phyloP scores from a whole-genome alignment of 2,113 vertebrate species.

The Chionodraco myersi region DNA sequence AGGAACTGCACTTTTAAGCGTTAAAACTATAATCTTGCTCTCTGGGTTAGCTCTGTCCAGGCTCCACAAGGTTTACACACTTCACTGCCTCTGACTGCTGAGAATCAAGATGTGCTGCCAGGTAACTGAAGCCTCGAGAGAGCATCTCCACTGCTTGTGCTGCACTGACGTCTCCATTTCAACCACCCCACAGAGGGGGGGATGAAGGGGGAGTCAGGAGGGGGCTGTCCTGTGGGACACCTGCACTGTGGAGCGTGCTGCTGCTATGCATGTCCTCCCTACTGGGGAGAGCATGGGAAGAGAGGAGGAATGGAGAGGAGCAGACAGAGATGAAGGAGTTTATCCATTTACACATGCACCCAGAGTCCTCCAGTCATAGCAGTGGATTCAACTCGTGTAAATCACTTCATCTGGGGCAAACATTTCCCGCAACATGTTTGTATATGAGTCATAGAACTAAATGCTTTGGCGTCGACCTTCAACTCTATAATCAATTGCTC shows the following conservation, averaged over 20 bases:
- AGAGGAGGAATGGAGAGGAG: neutral
- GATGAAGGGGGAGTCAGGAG: slow-evolving; percentile 32
- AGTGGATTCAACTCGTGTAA: neutral
- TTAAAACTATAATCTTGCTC: slow-evolving; percentile 13
- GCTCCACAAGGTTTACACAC: slow-evolving; percentile 28
- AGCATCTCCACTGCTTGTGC: slow-evolving; percentile 11
- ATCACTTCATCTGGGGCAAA: neutral
- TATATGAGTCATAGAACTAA: slow-evolving; percentile 8
- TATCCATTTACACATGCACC: neutral
- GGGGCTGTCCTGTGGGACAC: slow-evolving; percentile 29
- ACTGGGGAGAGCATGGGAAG: slow-evolving; percentile 4
- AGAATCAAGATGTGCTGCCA: slow-evolving; percentile 36
- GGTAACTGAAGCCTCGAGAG: slow-evolving; percentile 6
- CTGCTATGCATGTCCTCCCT: slow-evolving; percentile 31
- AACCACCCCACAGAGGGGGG: slow-evolving; percentile 23
- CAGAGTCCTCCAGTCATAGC: neutral
- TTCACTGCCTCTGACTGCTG: slow-evolving; percentile 18
- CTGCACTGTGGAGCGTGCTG: slow-evolving; percentile 25
- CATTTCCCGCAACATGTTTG: slow-evolving; percentile 13
- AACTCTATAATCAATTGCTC: slow-evolving; percentile 31
- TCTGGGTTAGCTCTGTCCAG: slow-evolving; percentile 32
- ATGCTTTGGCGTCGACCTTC: slow-evolving; percentile 15
- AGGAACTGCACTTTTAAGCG: slow-evolving; percentile 6
- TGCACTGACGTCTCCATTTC: slow-evolving; percentile 55
- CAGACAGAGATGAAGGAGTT: neutral